Conservation (phyloP, 2,888 invertebrate species). For the Zeuzera pyrina region DNA sequence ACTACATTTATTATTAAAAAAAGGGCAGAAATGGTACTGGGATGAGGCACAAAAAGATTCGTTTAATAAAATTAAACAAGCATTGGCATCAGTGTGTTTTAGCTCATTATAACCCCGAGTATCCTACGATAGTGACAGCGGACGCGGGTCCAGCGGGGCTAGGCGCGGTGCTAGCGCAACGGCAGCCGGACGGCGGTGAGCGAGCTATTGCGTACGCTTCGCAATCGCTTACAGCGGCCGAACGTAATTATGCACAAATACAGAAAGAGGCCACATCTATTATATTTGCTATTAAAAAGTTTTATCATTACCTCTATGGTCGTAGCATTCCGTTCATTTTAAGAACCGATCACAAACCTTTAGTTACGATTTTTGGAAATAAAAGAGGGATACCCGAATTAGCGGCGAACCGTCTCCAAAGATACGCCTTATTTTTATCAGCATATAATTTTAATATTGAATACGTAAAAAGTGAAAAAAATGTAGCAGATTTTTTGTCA, state of each 20-base stretch:
- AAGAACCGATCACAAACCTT: constrained; percentile 13
- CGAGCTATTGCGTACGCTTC: constrained; percentile 8
- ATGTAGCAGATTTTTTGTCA: background rate
- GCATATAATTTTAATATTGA: background rate
- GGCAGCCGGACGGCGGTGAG: constrained; percentile 9
- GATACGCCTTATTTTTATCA: background rate
- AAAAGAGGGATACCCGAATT: constrained; percentile 6
- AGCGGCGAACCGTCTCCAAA: background rate
- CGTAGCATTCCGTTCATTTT: constrained; percentile 10
- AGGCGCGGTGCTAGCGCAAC: constrained; percentile 11
- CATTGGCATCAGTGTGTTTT: constrained; percentile 8
- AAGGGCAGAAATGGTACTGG: constrained; percentile 9
- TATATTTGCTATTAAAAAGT: constrained; percentile 11
- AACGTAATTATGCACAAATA: constrained; percentile 11
- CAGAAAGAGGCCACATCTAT: constrained; percentile 12
- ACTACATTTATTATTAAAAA: constrained; percentile 6
- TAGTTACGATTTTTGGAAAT: constrained; percentile 8
- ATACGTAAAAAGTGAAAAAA: constrained; percentile 1
- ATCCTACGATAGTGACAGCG: constrained; percentile 3
- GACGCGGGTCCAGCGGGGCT: constrained; percentile 11
- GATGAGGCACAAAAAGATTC: constrained; percentile 3
- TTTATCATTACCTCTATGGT: constrained; percentile 16
- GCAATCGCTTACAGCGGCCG: constrained; percentile 6
- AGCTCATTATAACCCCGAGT: constrained; percentile 8
- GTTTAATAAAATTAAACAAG: constrained; percentile 4